These are phyloP conservation scores for Buathra laborator DNA, from an alignment of 2,888 invertebrate genomes.

Conservation along the genomic window DNA sequence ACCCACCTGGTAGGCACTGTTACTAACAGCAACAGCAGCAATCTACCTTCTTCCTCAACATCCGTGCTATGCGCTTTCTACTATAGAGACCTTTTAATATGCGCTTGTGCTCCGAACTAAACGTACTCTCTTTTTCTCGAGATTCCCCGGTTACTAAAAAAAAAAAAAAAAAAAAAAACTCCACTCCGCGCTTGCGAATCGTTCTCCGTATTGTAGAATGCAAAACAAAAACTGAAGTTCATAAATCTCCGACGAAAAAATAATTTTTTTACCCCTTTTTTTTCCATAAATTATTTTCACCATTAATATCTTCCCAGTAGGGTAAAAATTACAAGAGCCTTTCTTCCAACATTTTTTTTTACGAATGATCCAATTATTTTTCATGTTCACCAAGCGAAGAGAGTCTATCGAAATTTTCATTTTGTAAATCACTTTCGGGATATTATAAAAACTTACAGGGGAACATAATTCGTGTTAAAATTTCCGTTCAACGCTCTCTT, in stretches of 20 bases:
- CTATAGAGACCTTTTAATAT: conserved; percentile 35
- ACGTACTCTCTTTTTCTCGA: background rate
- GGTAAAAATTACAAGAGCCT: background rate
- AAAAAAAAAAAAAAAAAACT: background rate
- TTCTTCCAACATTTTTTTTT: too few species aligned
- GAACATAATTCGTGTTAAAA: background rate
- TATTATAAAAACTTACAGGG: background rate
- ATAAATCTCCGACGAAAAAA: background rate
- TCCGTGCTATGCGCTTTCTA: background rate
- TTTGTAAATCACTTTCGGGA: too few species aligned
- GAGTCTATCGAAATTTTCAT: too few species aligned
- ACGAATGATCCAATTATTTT: too few species aligned
- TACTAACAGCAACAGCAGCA: conserved; percentile 72
- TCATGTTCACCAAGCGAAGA: too few species aligned
- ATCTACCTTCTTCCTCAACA: conserved; percentile 68
- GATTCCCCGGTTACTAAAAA: background rate
- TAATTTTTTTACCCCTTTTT: background rate
- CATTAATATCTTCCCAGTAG: background rate
- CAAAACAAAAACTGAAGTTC: background rate
- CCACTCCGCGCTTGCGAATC: background rate
- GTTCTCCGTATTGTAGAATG: background rate
- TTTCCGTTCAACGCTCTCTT: background rate
- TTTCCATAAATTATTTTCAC: background rate
- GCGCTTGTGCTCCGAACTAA: conserved; percentile 2
- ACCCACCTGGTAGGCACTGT: conserved; percentile 60